A percentile compares a stretch with the other conserved stretches of the same genome.
phyloP scores from a whole-genome alignment of 2,113 vertebrate genomes.

The Macquaria australasica region DNA sequence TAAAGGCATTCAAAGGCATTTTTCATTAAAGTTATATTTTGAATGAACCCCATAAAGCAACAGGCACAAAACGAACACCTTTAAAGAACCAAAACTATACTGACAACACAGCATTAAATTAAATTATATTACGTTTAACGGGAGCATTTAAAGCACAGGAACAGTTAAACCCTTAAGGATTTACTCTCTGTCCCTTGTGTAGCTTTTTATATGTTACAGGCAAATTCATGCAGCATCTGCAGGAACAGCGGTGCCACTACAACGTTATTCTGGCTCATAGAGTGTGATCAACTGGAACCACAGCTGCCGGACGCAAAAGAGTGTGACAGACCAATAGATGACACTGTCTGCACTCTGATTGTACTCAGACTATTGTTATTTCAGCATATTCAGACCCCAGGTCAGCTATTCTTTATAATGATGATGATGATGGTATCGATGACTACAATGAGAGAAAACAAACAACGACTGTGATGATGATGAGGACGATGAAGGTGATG shows the following conservation, averaged over 20 bases:
- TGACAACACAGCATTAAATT: not conserved
- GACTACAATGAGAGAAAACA: not conserved
- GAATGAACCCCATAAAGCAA: not conserved
- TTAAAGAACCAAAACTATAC: not conserved
- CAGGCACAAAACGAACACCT: not conserved
- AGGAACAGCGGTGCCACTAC: slow-evolving; percentile 40
- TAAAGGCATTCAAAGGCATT: not conserved
- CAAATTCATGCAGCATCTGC: slow-evolving; percentile 76
- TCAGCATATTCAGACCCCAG: slow-evolving; percentile 5
- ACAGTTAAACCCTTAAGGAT: slow-evolving; percentile 60
- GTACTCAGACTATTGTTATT: not conserved
- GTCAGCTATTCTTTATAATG: slow-evolving; percentile 30
- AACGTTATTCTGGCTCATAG: slow-evolving; percentile 52
- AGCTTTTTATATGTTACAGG: slow-evolving; percentile 78
- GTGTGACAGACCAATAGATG: slow-evolving; percentile 47
- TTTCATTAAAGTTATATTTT: not conserved
- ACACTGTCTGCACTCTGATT: slow-evolving; percentile 46
- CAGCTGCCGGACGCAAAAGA: slow-evolving; percentile 77
- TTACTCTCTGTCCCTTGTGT: slow-evolving; percentile 59
- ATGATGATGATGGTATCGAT: slow-evolving; percentile 8
- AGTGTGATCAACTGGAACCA: slow-evolving; percentile 75
- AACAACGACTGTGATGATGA: slow-evolving; percentile 18
- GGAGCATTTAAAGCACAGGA: slow-evolving; percentile 32
- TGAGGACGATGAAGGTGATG: slow-evolving; percentile 56
- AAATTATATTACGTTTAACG: not conserved